Percentiles rank a stretch among this genome's conserved stretches.
phyloP scores from a whole-genome alignment of 2,888 invertebrate genomes.

The Caenorhabditis sp. region DNA sequence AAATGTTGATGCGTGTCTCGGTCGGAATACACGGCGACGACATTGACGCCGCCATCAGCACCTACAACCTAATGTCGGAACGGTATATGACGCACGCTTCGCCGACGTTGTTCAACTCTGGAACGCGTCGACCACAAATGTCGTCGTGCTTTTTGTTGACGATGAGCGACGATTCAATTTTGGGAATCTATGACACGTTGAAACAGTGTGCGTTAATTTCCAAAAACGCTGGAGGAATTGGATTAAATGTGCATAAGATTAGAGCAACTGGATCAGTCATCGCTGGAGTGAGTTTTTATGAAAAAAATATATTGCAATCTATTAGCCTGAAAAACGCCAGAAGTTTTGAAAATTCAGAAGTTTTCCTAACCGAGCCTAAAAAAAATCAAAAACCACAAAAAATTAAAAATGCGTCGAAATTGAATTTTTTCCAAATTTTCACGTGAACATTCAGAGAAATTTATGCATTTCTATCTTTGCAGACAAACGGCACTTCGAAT shows the following conservation, averaged over 20 bases:
- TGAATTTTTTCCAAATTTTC: too few species aligned
- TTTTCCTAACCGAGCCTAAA: too few species aligned
- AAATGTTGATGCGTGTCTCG: conserved; percentile 96
- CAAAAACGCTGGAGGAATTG: conserved; percentile 96
- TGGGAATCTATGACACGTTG: conserved; percentile 69
- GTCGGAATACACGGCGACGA: conserved; percentile 95
- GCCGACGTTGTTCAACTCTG: conserved; percentile 94
- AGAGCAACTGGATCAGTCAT: conserved; percentile 89
- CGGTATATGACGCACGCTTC: conserved; percentile 96
- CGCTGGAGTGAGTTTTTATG: conserved; percentile 76
- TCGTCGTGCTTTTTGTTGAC: conserved; percentile 93
- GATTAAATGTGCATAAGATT: conserved; percentile 93
- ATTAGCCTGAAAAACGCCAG: too few species aligned
- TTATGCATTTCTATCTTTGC: conserved; percentile 14
- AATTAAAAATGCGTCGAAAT: too few species aligned
- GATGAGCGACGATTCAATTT: conserved; percentile 84
- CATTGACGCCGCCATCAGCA: conserved; percentile 89
- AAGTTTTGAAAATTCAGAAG: too few species aligned
- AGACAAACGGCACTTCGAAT: conserved; percentile 90
- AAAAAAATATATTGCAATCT: too few species aligned
- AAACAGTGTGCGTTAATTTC: conserved; percentile 86
- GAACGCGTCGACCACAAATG: conserved; percentile 85
- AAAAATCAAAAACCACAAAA: too few species aligned
- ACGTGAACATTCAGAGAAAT: too few species aligned
- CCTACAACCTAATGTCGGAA: conserved; percentile 92